A percentile compares a stretch with the other conserved stretches of the same genome.
Conservation (phyloP, 2,888 invertebrate species). For the Xestia sexstrigata region DNA sequence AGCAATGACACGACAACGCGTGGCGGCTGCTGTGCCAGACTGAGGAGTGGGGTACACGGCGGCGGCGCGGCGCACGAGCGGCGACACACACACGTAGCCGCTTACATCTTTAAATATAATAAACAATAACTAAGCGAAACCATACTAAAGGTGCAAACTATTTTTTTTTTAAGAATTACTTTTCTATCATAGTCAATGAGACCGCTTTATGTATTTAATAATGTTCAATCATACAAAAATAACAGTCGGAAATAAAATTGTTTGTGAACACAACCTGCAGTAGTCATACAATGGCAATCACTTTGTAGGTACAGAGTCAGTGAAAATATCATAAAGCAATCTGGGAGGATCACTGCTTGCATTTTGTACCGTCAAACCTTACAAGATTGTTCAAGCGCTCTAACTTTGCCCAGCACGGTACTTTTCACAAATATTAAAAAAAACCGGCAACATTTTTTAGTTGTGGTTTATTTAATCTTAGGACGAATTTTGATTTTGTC, state of each 20-base stretch:
- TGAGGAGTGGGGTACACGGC: constrained; percentile 27
- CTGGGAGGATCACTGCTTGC: not conserved
- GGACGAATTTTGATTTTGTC: too few relatives aligned
- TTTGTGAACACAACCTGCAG: not conserved
- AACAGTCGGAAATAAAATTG: too few relatives aligned
- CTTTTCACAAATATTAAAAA: too few relatives aligned
- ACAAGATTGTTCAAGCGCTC: too few relatives aligned
- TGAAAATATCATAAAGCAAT: not conserved
- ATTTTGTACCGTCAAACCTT: too few relatives aligned
- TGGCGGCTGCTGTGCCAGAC: not conserved
- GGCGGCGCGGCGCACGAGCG: constrained; percentile 19
- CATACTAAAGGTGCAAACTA: too few relatives aligned
- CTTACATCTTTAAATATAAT: not conserved
- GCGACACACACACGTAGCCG: not conserved
- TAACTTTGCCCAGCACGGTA: too few relatives aligned
- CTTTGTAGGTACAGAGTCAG: not conserved
- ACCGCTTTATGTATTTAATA: too few relatives aligned
- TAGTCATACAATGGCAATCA: not conserved
- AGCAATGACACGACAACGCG: not conserved
- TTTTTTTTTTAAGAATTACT: too few relatives aligned
- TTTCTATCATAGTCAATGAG: too few relatives aligned
- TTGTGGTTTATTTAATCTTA: too few relatives aligned
- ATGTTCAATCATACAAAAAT: not conserved
- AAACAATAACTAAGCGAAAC: not conserved
- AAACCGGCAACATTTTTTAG: too few relatives aligned